phyloP scores from a whole-genome alignment of 2,888 invertebrate species.

The Callosobruchus maculatus region DNA sequence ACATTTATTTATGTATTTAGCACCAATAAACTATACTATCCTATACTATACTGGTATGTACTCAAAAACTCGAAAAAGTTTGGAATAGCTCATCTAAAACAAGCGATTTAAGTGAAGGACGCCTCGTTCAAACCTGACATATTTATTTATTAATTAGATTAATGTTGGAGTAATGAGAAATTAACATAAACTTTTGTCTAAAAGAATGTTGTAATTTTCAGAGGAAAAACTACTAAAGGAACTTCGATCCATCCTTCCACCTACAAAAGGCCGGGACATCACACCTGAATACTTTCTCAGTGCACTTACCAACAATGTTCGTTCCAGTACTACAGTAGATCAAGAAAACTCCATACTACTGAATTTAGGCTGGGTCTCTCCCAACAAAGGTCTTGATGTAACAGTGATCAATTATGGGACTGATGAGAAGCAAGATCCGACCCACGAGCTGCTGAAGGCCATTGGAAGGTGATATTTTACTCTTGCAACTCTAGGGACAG shows the following conservation, averaged over 20 bases:
- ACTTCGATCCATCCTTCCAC: neutral
- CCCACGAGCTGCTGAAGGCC: conserved; percentile 11
- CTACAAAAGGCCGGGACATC: neutral
- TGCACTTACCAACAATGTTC: conserved; percentile 39
- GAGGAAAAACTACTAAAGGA: neutral
- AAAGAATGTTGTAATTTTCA: neutral
- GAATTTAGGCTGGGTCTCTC: conserved; percentile 14
- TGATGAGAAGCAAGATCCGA: conserved; percentile 3
- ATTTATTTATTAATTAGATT: too few species aligned
- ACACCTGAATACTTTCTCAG: conserved; percentile 79
- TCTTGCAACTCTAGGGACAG: too few species aligned
- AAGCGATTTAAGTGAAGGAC: too few species aligned
- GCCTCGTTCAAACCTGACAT: too few species aligned
- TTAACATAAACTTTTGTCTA: too few species aligned
- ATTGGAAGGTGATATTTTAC: conserved; percentile 16
- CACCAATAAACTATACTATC: too few species aligned
- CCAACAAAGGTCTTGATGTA: conserved; percentile 2
- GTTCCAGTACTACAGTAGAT: neutral
- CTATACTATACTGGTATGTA: too few species aligned
- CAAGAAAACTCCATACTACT: conserved; percentile 31
- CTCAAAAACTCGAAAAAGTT: too few species aligned
- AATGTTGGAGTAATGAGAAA: too few species aligned
- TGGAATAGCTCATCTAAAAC: too few species aligned
- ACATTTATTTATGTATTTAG: too few species aligned
- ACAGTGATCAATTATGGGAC: conserved; percentile 8